Conservation (phyloP, 2,797 vertebrate genomes). For the Chaunax sp. region DNA sequence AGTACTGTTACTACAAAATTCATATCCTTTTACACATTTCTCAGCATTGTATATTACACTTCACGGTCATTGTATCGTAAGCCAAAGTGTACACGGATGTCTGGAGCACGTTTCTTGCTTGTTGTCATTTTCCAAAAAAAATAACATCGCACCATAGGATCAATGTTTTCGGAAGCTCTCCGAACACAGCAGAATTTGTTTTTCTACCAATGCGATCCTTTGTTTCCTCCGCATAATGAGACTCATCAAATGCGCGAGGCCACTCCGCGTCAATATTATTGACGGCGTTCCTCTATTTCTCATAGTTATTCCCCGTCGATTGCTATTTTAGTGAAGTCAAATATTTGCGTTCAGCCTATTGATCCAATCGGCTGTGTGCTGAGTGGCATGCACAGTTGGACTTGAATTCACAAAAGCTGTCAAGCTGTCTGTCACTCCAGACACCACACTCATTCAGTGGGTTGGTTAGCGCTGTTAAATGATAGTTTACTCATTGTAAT, state of each 20-base stretch:
- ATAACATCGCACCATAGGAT: neutral
- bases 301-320: slow-evolving; percentile 34
- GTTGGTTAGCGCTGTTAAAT: slow-evolving; percentile 49
- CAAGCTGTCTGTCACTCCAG: slow-evolving; percentile 29
- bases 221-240: slow-evolving; percentile 36
- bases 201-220: slow-evolving; percentile 11
- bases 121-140: neutral
- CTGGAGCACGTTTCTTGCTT: neutral
- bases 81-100: slow-evolving; percentile 39
- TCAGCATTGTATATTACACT: slow-evolving; percentile 35
- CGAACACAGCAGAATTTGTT: slow-evolving; percentile 22
- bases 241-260: slow-evolving; percentile 30
- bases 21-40: slow-evolving; percentile 31
- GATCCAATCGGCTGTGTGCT: slow-evolving; percentile 43
- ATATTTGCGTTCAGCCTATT: slow-evolving; percentile 61
- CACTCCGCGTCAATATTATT: slow-evolving; percentile 44
- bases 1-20: slow-evolving; percentile 26
- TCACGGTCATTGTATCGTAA: slow-evolving; percentile 21
- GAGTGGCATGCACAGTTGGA: slow-evolving; percentile 34
- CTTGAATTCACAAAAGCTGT: slow-evolving; percentile 42
- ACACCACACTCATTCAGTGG: slow-evolving; percentile 22
- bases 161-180: slow-evolving; percentile 6
- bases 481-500: slow-evolving; percentile 36
- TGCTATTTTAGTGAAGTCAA: slow-evolving; percentile 49
- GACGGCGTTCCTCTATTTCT: slow-evolving; percentile 22